Conservation (phyloP, 2,113 vertebrate genomes). For the Miniopterus natalensis region DNA sequence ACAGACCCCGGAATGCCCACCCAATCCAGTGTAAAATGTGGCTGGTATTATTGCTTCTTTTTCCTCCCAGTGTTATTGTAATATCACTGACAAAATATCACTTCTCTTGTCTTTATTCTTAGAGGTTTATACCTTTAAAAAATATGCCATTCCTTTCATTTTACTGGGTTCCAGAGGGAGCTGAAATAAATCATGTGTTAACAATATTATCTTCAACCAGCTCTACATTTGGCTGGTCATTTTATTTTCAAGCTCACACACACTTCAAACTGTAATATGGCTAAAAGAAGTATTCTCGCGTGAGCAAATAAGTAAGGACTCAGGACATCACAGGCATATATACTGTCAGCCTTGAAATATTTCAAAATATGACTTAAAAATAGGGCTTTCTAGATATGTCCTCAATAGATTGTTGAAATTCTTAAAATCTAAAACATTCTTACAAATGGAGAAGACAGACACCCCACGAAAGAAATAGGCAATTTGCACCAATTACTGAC, state of each 20-base stretch:
- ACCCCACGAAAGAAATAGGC: background rate
- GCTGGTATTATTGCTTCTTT: background rate
- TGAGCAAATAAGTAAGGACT: background rate
- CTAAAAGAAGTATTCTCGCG: background rate
- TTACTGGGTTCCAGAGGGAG: background rate
- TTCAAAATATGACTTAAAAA: constrained; percentile 30
- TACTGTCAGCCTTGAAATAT: background rate
- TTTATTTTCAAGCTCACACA: constrained; percentile 40
- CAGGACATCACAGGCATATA: background rate
- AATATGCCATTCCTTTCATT: background rate
- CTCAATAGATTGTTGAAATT: background rate
- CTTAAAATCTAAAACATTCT: background rate
- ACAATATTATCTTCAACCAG: background rate
- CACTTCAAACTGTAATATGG: background rate
- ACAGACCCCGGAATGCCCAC: background rate
- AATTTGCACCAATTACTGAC: background rate
- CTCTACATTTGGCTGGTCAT: background rate
- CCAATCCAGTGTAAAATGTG: background rate
- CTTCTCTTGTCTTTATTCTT: background rate
- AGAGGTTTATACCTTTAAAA: background rate
- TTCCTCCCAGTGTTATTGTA: background rate
- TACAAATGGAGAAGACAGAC: background rate
- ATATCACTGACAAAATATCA: background rate
- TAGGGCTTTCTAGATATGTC: background rate
- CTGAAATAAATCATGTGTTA: constrained; percentile 7